Evolutionary conservation across 2,888 invertebrate species (phyloP), one percentile per base, ranked within the genome.

Genomic region (Antheraea assamensis): DNA sequence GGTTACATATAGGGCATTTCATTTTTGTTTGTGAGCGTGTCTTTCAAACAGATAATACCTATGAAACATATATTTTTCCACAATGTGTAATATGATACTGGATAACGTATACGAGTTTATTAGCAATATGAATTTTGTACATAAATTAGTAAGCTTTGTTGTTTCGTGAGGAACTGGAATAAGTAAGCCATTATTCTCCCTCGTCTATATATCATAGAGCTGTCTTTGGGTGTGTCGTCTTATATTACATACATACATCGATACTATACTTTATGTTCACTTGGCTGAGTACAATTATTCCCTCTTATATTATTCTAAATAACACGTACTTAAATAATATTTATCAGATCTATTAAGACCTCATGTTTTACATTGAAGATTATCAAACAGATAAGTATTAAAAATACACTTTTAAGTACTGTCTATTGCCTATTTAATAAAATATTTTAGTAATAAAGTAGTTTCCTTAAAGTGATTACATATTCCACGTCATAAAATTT

Each of bases 171-270:
- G 82, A 84, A 87, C 85, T 84, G 83, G 82, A 80, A 83, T 85
- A 87, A 85, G 81, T 85, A 83, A 79, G 77, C 83, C 81, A 85
- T 88, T 86, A 84, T 83, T 81, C 83, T 73, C 77, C 72, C 72
- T 72, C 77, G 78, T 78, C 80, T 84, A 89, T 90, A 87, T 82
- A 90, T 90, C 89, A 89, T 85, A 77, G 76, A 77, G 75, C 81
- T 58, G 73, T 70, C 72, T 72, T 66, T 52, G 68, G 52, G 68
- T 31, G 70, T 70, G 55, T 13, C 31, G 68, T 27, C 31, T 66
- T 8, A 66, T 31, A 52, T 49, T 66, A 73, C 70, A 52, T 68
- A 52, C 52, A 55, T 24, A 70, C n/a, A 35, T 70, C 52, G 35
- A n/a, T 70, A n/a, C 10, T 68, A 35, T 24, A 49, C 13, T 24